A percentile compares a stretch with the other conserved stretches of the same genome.
Conservation (phyloP, 2,113 vertebrate genomes). For the Montifringilla adamsi region DNA sequence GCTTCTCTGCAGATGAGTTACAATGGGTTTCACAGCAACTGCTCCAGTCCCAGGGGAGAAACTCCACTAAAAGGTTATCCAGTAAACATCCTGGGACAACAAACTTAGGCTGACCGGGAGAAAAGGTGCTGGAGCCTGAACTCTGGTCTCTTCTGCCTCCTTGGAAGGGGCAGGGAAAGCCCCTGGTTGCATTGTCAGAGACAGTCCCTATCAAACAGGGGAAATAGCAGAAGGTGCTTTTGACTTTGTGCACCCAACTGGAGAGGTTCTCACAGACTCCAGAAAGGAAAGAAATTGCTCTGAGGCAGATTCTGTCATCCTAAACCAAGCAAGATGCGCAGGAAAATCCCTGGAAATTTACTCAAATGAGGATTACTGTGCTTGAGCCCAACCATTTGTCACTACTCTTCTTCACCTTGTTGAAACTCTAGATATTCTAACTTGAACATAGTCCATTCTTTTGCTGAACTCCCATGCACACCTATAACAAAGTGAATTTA, state of each 20-base stretch:
- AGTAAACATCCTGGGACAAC: not conserved
- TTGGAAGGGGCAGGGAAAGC: not conserved
- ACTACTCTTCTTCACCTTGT: not conserved
- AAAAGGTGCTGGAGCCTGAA: not conserved
- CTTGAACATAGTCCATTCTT: not conserved
- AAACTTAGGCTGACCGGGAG: not conserved
- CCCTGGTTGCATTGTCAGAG: not conserved
- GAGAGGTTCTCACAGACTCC: not conserved
- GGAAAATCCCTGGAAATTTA: not conserved
- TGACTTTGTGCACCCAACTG: not conserved
- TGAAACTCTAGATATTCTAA: not conserved
- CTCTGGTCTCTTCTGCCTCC: not conserved
- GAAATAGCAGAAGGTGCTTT: not conserved
- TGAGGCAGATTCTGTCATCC: not conserved
- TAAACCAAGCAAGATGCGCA: not conserved
- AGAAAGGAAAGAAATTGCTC: not conserved
- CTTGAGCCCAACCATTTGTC: not conserved
- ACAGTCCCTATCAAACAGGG: fast-evolving
- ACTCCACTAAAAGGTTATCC: not conserved
- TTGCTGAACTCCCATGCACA: not conserved
- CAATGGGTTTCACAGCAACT: not conserved
- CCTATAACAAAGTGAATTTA: not conserved
- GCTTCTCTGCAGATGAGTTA: not conserved
- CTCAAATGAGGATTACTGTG: not conserved
- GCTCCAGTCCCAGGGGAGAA: not conserved